These are phyloP conservation scores for Pan troglodytes DNA, from an alignment of 2,113 vertebrate genomes.

Conservation along the genomic window DNA sequence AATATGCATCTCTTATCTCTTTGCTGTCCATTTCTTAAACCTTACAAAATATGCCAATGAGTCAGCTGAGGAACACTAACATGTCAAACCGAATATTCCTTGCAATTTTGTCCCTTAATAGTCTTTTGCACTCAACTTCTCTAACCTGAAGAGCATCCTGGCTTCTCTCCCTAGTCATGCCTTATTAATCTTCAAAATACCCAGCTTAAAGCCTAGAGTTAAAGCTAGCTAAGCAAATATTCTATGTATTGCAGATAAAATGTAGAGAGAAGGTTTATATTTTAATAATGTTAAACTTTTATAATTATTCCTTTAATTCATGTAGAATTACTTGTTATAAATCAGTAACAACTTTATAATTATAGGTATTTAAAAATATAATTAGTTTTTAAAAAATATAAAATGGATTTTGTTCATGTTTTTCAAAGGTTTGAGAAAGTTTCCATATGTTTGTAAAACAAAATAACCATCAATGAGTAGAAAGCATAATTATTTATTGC, in stretches of 20 bases:
- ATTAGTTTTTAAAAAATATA: not conserved
- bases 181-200: not conserved
- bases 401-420: not conserved
- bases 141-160: not conserved
- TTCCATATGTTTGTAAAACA: not conserved
- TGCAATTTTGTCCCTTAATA: not conserved
- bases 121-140: not conserved
- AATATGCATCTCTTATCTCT: slow-evolving; percentile 9
- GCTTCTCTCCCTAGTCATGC: not conserved
- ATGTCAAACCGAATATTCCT: not conserved
- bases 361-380: not conserved
- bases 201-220: not conserved
- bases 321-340: not conserved
- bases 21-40: not conserved
- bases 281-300: not conserved
- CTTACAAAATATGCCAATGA: not conserved
- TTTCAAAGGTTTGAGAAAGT: not conserved
- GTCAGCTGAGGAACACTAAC: not conserved
- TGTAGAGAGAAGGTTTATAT: not conserved
- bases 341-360: not conserved
- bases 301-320: not conserved
- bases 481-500: not conserved
- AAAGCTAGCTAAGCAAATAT: not conserved
- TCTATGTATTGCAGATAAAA: not conserved
- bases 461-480: not conserved